Conservation (phyloP, 2,113 vertebrate genomes). For the Cranoglanis bouderius region DNA sequence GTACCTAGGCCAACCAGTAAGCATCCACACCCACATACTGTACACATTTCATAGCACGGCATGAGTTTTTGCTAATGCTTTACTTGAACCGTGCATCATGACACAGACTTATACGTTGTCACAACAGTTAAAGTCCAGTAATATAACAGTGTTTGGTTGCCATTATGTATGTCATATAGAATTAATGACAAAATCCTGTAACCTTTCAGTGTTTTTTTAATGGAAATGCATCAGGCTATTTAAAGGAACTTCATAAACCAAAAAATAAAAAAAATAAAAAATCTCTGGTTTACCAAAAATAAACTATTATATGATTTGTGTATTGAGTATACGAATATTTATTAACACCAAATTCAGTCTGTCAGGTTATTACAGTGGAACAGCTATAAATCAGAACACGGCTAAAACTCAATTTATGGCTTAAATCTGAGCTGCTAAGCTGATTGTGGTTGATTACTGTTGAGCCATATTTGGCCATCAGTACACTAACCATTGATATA, state of each 20-base stretch:
- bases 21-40: slow-evolving; percentile 25
- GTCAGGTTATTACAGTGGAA: not conserved
- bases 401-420: not conserved
- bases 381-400: not conserved
- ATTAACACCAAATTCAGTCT: not conserved
- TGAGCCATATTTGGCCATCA: not conserved
- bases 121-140: not conserved
- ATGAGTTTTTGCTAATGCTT: not conserved
- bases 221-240: not conserved
- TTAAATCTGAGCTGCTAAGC: not conserved
- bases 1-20: slow-evolving; percentile 77
- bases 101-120: not conserved
- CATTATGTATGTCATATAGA: not conserved
- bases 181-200: not conserved
- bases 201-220: not conserved
- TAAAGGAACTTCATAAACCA: not conserved
- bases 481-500: not conserved
- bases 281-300: not conserved
- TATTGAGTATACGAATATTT: not conserved
- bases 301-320: not conserved
- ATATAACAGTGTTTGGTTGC: not conserved
- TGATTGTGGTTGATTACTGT: too few relatives aligned
- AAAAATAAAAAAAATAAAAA: too few relatives aligned
- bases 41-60: not conserved
- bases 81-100: not conserved